Base-by-base conservation (phyloP, 2,113 vertebrate genomes). In the Strix aluco region DNA sequence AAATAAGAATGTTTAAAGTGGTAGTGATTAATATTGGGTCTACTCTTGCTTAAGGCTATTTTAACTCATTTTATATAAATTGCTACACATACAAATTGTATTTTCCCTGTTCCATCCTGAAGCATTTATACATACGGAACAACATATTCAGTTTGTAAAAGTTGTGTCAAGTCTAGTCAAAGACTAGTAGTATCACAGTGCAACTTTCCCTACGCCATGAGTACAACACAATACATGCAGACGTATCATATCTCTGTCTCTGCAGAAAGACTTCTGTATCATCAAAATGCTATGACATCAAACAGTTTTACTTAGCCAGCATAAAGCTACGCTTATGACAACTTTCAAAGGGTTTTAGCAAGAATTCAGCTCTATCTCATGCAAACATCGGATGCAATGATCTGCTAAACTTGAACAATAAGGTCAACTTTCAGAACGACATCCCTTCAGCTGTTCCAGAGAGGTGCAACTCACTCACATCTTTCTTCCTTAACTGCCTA, bases 181-280 rank as follows among this genome's bases (percentile, higher is more conserved):
- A 80, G 40, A 59, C 19, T 20, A 51, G 20, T 5, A 63, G n/a
- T 11, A 52, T 17, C 38, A 79, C 19, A 71, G 21, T 20, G 29
- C 73, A 81, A 30, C 17, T 36, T 57, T n/a, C 44, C 51, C 40
- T 55, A 25, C 13, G 15, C 3, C 27, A 10, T 3, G 8, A 77
- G 22, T 44, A 73, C 40, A 47, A 21, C 18, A 34, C 7, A 20
- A 61, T 18, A 51, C 15, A 30, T 6, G 32, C 32, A 59, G 54
- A 74, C 0, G 0, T 20, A 57, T 8, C 4, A 0, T 15, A 82
- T 36, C 11, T 52, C 32, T 2, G 0, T 19, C 55, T 74, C 51
- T 52, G 55, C 17, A 69, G 46, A 75, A 77, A 89, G 58, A 70
- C n/a, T 90, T 69, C 44, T 59, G 32, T 36, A 46, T 20, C 52